These are phyloP conservation scores for Pycnonotus jocosus DNA, from an alignment of 2,113 vertebrate species.

Conservation along the genomic window DNA sequence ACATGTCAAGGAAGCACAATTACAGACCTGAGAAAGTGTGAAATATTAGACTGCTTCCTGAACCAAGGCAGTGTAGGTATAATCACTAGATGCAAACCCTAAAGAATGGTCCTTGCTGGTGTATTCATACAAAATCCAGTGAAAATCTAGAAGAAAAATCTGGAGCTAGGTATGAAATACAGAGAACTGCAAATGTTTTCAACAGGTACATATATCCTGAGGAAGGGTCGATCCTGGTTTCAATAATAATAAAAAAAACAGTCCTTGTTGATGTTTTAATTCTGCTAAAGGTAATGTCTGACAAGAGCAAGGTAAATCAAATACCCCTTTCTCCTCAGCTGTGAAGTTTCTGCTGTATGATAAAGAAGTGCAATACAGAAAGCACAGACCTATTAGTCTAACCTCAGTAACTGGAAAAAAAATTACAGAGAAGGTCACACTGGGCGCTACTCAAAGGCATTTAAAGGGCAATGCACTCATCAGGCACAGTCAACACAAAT, in stretches of 20 bases:
- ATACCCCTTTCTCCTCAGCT: not conserved
- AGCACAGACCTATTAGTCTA: not conserved
- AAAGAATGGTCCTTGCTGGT: not conserved
- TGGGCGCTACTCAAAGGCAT: not conserved
- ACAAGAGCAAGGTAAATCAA: not conserved
- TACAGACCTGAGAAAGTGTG: not conserved
- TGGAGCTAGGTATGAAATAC: not conserved
- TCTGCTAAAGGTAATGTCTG: not conserved
- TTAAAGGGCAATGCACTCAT: not conserved
- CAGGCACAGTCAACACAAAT: not conserved
- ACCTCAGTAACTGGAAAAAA: not conserved
- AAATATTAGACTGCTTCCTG: not conserved
- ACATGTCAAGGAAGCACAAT: not conserved
- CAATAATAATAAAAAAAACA: not conserved
- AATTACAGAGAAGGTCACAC: not conserved
- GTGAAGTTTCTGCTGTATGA: not conserved
- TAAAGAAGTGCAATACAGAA: not conserved
- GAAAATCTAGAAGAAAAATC: not conserved
- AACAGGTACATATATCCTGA: not conserved
- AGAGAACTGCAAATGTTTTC: not conserved
- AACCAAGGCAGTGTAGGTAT: not conserved
- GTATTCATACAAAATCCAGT: not conserved
- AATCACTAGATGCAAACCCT: not conserved
- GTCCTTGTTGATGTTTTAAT: not conserved
- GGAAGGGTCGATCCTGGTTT: not conserved